Conservation (phyloP, 2,797 vertebrate species). For the Rhinatrema bivittatum region DNA sequence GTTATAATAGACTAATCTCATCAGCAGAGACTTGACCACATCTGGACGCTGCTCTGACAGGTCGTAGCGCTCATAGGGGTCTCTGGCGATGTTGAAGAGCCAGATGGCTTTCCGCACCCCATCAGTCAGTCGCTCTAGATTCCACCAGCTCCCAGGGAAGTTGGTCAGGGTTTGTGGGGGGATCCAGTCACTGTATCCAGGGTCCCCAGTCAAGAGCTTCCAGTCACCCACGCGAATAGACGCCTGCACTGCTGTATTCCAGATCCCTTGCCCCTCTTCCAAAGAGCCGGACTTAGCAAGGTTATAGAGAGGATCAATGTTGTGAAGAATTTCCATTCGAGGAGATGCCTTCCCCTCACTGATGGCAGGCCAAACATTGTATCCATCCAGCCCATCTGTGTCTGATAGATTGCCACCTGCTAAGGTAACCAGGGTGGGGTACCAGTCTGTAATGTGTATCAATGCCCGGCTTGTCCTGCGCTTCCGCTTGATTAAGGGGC, state of each 20-base stretch:
- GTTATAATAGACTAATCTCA: slow-evolving; percentile 82
- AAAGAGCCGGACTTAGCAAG: slow-evolving; percentile 77
- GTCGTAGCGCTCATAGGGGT: slow-evolving; percentile 85
- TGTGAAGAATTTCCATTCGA: slow-evolving; percentile 87
- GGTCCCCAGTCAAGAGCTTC: slow-evolving; percentile 93
- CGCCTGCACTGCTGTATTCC: slow-evolving; percentile 92
- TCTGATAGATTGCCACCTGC: slow-evolving; percentile 77
- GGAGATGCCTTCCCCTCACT: slow-evolving; percentile 85
- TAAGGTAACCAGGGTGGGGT: slow-evolving; percentile 82
- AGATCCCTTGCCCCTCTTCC: slow-evolving; percentile 77
- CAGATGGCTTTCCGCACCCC: slow-evolving; percentile 73
- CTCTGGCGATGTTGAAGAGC: slow-evolving; percentile 91
- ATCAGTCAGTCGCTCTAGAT: slow-evolving; percentile 75
- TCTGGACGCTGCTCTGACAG: slow-evolving; percentile 76
- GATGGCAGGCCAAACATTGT: slow-evolving; percentile 83
- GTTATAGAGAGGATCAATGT: slow-evolving; percentile 93
- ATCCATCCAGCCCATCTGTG: slow-evolving; percentile 73
- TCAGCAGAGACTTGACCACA: slow-evolving; percentile 77
- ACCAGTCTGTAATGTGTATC: slow-evolving; percentile 96
- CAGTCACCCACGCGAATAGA: slow-evolving; percentile 87
- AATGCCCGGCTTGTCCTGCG: slow-evolving; percentile 77
- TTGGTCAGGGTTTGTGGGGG: slow-evolving; percentile 82
- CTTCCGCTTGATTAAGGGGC: slow-evolving; percentile 79
- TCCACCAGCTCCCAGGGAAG: slow-evolving; percentile 90
- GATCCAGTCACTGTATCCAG: slow-evolving; percentile 93